A percentile compares a stretch with the other conserved stretches of the same genome.
Evolutionary conservation across 2,113 vertebrate genomes (phyloP).

Genomic region (Rousettus leschenaultii): DNA sequence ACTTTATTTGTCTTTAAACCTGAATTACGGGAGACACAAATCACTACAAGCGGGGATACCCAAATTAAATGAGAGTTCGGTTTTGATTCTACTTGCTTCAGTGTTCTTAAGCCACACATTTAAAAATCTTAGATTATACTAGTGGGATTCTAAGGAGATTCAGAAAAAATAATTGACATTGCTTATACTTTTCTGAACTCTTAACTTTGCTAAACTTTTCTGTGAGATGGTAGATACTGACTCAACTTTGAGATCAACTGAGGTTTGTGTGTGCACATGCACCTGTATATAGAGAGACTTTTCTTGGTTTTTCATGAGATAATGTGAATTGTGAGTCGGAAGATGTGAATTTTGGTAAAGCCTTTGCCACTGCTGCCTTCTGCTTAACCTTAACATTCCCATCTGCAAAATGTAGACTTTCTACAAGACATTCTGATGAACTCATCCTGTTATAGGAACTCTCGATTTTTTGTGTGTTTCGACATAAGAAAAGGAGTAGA

Average conservation of each 20-base stretch:
- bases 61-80: slow-evolving; percentile 50
- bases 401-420: not conserved
- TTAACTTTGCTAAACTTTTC: not conserved
- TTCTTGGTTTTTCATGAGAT: not conserved
- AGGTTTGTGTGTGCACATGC: not conserved
- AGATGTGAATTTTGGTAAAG: not conserved
- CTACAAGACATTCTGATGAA: not conserved
- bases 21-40: slow-evolving; percentile 41
- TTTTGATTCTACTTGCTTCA: not conserved
- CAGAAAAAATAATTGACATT: not conserved
- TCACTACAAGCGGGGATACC: not conserved
- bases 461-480: not conserved
- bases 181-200: not conserved
- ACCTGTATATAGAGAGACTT: not conserved
- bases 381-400: not conserved
- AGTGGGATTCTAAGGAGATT: slow-evolving; percentile 25
- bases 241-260: not conserved
- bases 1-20: slow-evolving; percentile 65
- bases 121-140: not conserved
- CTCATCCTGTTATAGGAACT: not conserved
- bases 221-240: not conserved
- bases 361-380: not conserved
- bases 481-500: not conserved
- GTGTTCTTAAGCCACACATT: not conserved
- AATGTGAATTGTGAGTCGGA: not conserved